Evolutionary conservation across 2,888 invertebrate genomes (phyloP).

Genomic region (Pollenia angustigena): DNA sequence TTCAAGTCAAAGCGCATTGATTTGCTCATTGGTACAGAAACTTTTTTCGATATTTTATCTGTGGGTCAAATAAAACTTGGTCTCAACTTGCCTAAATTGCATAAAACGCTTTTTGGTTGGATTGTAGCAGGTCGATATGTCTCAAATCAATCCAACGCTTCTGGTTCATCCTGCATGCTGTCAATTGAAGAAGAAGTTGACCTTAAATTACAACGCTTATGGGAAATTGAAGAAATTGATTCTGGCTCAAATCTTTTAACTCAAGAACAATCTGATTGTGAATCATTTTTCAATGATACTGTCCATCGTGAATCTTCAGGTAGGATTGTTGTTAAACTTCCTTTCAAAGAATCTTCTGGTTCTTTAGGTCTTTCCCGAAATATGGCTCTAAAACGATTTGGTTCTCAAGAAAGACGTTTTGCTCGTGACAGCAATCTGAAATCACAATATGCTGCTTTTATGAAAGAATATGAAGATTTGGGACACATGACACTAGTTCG

Average conservation of each 20-base stretch:
- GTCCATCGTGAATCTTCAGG: conserved; percentile 43
- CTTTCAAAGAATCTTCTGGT: conserved; percentile 40
- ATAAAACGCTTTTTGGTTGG: conserved; percentile 68
- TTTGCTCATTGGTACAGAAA: conserved; percentile 62
- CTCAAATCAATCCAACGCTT: background rate
- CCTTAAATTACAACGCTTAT: conserved; percentile 32
- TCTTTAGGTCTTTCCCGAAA: conserved; percentile 39
- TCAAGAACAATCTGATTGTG: conserved; percentile 50
- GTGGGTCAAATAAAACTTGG: conserved; percentile 67
- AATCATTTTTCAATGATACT: conserved; percentile 35
- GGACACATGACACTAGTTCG: conserved; percentile 1
- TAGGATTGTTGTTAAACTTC: conserved; percentile 59
- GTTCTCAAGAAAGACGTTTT: conserved; percentile 34
- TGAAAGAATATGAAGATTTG: conserved; percentile 52
- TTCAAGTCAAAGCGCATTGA: conserved; percentile 67
- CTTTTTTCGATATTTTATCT: conserved; percentile 67
- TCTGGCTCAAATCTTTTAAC: background rate
- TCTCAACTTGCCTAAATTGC: conserved; percentile 56
- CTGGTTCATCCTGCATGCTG: conserved; percentile 20
- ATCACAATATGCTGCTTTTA: conserved; percentile 44
- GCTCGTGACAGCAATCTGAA: conserved; percentile 4
- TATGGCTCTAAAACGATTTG: conserved; percentile 45
- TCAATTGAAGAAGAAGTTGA: conserved; percentile 39
- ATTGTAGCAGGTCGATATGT: conserved; percentile 56
- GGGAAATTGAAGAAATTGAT: conserved; percentile 37